Base-by-base conservation (phyloP, 2,797 vertebrate genomes). In the Euthynnus affinis region DNA sequence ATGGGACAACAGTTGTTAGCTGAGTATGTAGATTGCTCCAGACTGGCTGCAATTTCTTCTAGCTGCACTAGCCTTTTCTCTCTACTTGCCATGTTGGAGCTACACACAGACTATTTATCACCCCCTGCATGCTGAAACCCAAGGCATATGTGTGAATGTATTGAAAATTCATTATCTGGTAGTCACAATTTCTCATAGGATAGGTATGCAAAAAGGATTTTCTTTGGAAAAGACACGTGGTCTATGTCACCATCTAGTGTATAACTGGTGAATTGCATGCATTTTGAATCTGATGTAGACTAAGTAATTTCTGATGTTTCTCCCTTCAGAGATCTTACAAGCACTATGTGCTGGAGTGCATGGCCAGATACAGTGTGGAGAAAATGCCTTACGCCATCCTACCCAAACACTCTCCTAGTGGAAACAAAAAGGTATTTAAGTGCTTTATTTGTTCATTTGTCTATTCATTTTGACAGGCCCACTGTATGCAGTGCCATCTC, bases 351-450 rank as follows among this genome's bases (percentile, higher is more conserved):
- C 90, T 98, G 67, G 96, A 97, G 82, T 98, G 97, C 51, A 85
- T 96, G 66, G 96, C 96, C 5, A 85, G 81, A 49, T 98, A 95
- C 86, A 94, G 89, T 4, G 96, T 97, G 56, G 78, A 94, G 78
- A 95, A 93, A 86, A 97, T 97, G 95, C 97, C 97, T 0, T 98
- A 98, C 51, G 92, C 92, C 49, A 97, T 98, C 87, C 88, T 87
- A 9, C 97, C 97, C 49, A 95, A 63, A 71, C 74, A 94, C 18
- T 75, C 84, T 40, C 95, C 96, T 71, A 94, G 82, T 44, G 96
- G 95, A 77, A 85, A 90, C 55, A 96, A 96, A 86, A 96, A 96
- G 95, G 97, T 97, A 91, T 81, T 75, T 53, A 18, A 34, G 1
- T 13, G 40, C 10, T 34, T 22, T 63, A 25, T 23, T 51, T 7